Conservation (phyloP, 1,140 invertebrate genomes). For the Tetragnatha versicolor region DNA sequence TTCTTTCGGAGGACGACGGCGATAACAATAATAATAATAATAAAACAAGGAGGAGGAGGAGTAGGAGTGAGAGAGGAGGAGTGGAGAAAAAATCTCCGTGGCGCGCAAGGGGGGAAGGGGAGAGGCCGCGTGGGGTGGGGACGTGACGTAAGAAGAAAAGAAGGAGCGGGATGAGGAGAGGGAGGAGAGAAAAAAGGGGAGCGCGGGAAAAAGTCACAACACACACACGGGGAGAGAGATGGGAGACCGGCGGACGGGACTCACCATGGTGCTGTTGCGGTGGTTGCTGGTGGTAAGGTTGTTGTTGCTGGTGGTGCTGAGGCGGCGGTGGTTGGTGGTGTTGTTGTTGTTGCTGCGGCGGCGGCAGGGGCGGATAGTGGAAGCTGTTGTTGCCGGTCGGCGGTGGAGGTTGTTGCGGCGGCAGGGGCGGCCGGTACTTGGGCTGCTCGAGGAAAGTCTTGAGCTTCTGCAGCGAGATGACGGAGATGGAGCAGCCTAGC, state of each 20-base stretch:
- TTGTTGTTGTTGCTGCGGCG: background rate
- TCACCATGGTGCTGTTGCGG: slow-evolving; percentile 48
- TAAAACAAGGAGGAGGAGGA: background rate
- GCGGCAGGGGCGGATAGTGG: slow-evolving; percentile 37
- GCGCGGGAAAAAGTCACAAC: no score
- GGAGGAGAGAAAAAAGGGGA: slow-evolving; percentile 7
- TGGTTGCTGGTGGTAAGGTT: slow-evolving; percentile 42
- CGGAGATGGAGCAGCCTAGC: slow-evolving; percentile 54
- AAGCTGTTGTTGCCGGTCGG: slow-evolving; percentile 44
- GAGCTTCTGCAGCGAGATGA: slow-evolving; percentile 59
- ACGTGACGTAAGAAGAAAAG: no score
- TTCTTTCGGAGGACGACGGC: background rate
- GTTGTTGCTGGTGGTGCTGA: slow-evolving; percentile 32
- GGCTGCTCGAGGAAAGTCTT: slow-evolving; percentile 59
- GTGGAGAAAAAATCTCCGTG: background rate
- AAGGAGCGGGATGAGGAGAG: background rate
- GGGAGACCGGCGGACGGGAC: background rate
- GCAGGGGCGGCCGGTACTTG: slow-evolving; percentile 55
- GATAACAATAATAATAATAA: no score
- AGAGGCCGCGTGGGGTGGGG: background rate
- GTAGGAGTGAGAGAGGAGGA: background rate
- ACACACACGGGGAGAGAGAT: background rate
- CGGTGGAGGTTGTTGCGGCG: slow-evolving; percentile 24
- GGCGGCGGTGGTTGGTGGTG: slow-evolving; percentile 6
- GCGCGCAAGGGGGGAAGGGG: background rate